Evolutionary conservation across 2,888 invertebrate species (phyloP), one percentile per base, ranked within the genome.

Genomic region (Drosophila flavopinicola): DNA sequence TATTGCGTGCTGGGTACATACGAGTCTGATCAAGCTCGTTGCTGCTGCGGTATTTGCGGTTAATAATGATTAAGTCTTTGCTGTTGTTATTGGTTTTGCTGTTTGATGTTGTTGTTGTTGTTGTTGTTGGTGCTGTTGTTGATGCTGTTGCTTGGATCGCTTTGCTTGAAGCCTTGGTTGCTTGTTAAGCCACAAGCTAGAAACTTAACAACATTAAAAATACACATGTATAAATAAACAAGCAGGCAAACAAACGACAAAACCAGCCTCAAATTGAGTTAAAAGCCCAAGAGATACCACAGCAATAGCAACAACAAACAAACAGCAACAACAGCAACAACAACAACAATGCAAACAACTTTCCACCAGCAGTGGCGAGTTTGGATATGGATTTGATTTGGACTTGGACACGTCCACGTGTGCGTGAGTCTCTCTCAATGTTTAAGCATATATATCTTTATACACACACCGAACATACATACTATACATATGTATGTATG

Each of bases 191-290:
- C 58, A 59, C 51, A 63, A 58, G 60, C 60, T 66, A 69, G 76
- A 78, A 74, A 79, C 65, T 68, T 58, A 58, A 56, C 57, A 74
- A 58, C 60, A 76, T 74, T 78, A 58, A 73, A 68, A 78, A 66
- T 66, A 78, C 60, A 77, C 49, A 74, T 73, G 67, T 74, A 73
- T 76, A 67, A 72, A 72, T 65, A 75, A 68, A 57, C 61, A 72
- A 72, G 49, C 48, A 32, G 56, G 42, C 63, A 67, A 58, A 45
- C 66, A 57, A 53, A 63, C 66, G 53, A 61, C 63, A 48, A 56
- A 75, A 70, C 72, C 65, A 56, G 74, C 60, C 74, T 75, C 66
- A 79, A 83, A 83, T 83, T 84, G 77, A 83, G 79, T 82, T 79
- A 79, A 80, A 79, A 77, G 69, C 67, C 77, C 70, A 60, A 72